Base-by-base conservation (phyloP, 2,113 vertebrate species). In the Gymnarchus niloticus region DNA sequence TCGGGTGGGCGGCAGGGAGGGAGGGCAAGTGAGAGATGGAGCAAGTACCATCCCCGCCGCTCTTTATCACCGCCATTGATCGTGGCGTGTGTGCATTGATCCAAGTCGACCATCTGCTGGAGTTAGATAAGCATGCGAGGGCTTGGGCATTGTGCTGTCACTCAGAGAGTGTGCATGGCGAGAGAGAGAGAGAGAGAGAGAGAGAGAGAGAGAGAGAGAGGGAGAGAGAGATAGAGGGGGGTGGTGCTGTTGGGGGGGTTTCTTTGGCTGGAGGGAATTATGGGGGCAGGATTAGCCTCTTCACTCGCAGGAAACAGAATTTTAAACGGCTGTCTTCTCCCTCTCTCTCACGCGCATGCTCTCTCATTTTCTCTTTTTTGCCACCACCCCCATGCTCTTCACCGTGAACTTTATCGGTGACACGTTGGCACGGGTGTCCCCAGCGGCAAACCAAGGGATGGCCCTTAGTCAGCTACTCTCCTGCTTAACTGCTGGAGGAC, bases 41-140 rank as follows among this genome's bases (percentile, higher is more conserved):
- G 91, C 91, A 92, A 92, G 94, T 92, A 93, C 94, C 92, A 93
- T 94, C 93, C 94, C 93, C 87, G 92, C 91, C 91, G 94, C 97
- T 99, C 97, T 98, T 99, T 99, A 99, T 99, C 98, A 94, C 96
- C 96, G 96, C 96, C 96, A 99, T 99, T 99, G 98, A 99, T 99
- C 98, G 96, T 98, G 97, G 97, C 96, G 96, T 98, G 97, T 98
- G 98, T 97, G 97, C 98, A 99, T 98, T 99, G 98, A 99, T 99
- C 98, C 98, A 99, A 99, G 97, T 97, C 97, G 95, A 97, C 98
- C 98, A 99, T 99, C 97, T 99, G 98, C 97, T 99, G 96, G 96
- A 96, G 97, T 97, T 97, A 99, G 98, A 99, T 99, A 99, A 99
- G 97, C 97, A 88, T 96, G 97, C 94, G 96, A 97, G 97, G 97